phyloP scores from a whole-genome alignment of 2,797 vertebrate genomes.

The Pseudomugil gertrudae region DNA sequence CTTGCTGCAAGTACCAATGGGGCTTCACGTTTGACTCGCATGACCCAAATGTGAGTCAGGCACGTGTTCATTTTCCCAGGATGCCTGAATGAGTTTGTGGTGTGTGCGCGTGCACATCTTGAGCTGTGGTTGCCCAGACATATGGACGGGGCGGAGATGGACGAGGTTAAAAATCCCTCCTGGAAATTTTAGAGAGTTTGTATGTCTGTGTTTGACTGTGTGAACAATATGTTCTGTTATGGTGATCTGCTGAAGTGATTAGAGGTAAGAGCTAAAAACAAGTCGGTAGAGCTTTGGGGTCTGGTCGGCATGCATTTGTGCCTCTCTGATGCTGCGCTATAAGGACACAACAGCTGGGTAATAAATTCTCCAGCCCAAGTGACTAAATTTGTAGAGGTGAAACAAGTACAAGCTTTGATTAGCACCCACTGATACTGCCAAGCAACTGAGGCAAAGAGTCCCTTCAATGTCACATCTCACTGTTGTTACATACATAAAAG shows the following conservation, averaged over 20 bases:
- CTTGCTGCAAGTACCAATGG: conserved; percentile 26
- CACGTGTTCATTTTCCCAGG: conserved; percentile 68
- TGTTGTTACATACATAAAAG: conserved; percentile 55
- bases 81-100: conserved; percentile 28
- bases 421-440: conserved; percentile 19
- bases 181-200: conserved; percentile 53
- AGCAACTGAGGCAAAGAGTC: conserved; percentile 35
- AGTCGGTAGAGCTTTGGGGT: conserved; percentile 61
- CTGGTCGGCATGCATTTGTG: conserved; percentile 45
- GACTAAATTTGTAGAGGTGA: conserved; percentile 45
- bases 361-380: conserved; percentile 44
- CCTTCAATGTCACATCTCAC: conserved; percentile 41
- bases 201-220: conserved; percentile 26
- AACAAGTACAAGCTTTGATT: conserved; percentile 39
- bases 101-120: conserved; percentile 11
- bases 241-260: conserved; percentile 73
- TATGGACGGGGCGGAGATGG: conserved; percentile 40
- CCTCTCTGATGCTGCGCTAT: conserved; percentile 46
- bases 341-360: conserved; percentile 57
- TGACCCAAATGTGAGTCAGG: conserved; percentile 65
- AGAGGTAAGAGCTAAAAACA: conserved; percentile 69
- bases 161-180: conserved; percentile 54
- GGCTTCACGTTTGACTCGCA: conserved; percentile 65
- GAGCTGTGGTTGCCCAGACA: conserved; percentile 56
- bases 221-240: conserved; percentile 65